Percentiles rank a stretch among this genome's conserved stretches.
phyloP scores from a whole-genome alignment of 2,888 invertebrate species.

The Acholoe squamosa region DNA sequence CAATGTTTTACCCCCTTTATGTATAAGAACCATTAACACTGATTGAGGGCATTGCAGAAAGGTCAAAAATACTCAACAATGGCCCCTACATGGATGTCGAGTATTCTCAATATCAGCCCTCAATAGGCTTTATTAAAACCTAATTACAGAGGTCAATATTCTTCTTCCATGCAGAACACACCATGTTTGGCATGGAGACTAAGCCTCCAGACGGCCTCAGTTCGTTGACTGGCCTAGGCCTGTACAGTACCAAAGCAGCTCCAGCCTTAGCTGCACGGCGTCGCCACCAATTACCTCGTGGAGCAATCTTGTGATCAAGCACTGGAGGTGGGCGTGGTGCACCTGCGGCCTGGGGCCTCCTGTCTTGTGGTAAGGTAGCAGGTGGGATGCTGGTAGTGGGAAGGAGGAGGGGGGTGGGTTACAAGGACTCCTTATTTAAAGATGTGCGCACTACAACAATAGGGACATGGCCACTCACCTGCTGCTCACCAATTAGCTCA shows the following conservation, averaged over 20 bases:
- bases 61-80: too few species aligned
- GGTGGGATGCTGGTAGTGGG: not conserved
- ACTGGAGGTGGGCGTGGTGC: not conserved
- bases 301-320: constrained; percentile 54
- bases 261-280: not conserved
- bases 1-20: too few species aligned
- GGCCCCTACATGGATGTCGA: too few species aligned
- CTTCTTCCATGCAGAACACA: too few species aligned
- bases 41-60: too few species aligned
- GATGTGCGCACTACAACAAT: not conserved
- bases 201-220: too few species aligned
- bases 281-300: constrained; percentile 48
- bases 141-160: too few species aligned
- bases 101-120: too few species aligned
- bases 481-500: constrained; percentile 16
- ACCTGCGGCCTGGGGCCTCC: constrained; percentile 44
- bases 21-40: too few species aligned
- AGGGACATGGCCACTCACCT: not conserved
- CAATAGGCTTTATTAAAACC: too few species aligned
- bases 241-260: constrained; percentile 11
- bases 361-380: not conserved
- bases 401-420: not conserved
- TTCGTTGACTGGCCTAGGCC: too few species aligned
- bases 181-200: too few species aligned
- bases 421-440: not conserved